phyloP scores from a whole-genome alignment of 2,888 invertebrate genomes.

The Luffia ferchaultella region DNA sequence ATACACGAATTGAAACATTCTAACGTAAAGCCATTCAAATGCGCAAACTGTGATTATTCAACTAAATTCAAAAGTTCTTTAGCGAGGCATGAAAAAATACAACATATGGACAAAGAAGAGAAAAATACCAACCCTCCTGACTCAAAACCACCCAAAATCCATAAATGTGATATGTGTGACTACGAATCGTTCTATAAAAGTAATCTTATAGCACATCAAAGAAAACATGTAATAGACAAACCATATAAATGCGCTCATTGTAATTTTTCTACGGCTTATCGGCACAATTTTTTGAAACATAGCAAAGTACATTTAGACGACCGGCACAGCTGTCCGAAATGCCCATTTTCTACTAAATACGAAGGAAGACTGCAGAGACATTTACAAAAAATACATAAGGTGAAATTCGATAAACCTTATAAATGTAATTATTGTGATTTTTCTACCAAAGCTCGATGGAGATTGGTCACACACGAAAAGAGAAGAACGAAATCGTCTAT shows the following conservation, averaged over 20 bases:
- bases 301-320: neutral
- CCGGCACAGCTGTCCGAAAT: neutral
- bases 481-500: neutral
- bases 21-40: neutral
- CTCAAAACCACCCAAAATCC: neutral
- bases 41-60: neutral
- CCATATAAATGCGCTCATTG: neutral
- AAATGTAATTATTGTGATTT: conserved; percentile 1
- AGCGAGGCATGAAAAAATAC: neutral
- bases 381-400: neutral
- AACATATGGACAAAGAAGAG: neutral
- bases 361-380: neutral
- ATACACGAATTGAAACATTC: neutral
- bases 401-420: neutral
- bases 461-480: neutral
- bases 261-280: neutral
- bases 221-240: neutral
- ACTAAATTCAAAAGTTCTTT: neutral
- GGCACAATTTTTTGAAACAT: neutral
- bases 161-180: neutral
- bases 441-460: neutral
- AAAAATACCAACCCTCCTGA: neutral
- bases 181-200: neutral
- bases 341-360: neutral
- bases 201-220: neutral